These are phyloP conservation scores for Ctenopoma multispine DNA, from an alignment of 2,797 vertebrate genomes.

Conservation along the genomic window DNA sequence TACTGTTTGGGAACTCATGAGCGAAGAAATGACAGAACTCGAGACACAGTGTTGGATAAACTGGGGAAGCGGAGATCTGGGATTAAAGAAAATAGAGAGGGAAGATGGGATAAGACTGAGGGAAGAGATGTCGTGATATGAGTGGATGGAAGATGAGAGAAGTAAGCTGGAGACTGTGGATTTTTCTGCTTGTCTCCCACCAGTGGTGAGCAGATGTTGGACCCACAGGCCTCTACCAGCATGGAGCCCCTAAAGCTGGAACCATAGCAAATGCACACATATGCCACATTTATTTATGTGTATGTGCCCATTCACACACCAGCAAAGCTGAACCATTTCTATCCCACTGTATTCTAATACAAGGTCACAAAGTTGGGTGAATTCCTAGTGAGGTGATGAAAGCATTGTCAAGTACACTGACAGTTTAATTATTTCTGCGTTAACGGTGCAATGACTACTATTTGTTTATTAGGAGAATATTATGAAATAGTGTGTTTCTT, in stretches of 20 bases:
- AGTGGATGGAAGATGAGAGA: conserved; percentile 46
- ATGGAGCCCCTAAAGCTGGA: conserved; percentile 56
- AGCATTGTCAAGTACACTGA: conserved; percentile 5
- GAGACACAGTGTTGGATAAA: conserved; percentile 16
- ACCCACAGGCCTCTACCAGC: conserved; percentile 67
- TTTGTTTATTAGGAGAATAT: not conserved
- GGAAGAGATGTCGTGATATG: not conserved
- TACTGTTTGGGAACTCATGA: conserved; percentile 17
- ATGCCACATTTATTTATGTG: not conserved
- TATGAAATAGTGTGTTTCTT: not conserved
- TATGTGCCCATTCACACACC: not conserved
- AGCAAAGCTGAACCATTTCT: conserved; percentile 8
- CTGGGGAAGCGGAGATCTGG: conserved; percentile 12
- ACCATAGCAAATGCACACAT: conserved; percentile 20
- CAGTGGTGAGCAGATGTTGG: conserved; percentile 76
- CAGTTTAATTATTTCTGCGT: not conserved
- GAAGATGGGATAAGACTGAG: conserved; percentile 18
- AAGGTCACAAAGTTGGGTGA: conserved; percentile 19
- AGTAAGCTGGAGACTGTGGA: conserved; percentile 20
- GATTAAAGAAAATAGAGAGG: conserved; percentile 22
- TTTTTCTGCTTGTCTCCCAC: conserved; percentile 45
- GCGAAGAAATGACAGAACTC: conserved; percentile 7
- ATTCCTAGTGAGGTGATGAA: conserved; percentile 1
- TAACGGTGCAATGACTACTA: not conserved
- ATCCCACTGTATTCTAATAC: conserved; percentile 5